Conservation (phyloP, 2,113 vertebrate genomes). For the Amia ocellicauda region DNA sequence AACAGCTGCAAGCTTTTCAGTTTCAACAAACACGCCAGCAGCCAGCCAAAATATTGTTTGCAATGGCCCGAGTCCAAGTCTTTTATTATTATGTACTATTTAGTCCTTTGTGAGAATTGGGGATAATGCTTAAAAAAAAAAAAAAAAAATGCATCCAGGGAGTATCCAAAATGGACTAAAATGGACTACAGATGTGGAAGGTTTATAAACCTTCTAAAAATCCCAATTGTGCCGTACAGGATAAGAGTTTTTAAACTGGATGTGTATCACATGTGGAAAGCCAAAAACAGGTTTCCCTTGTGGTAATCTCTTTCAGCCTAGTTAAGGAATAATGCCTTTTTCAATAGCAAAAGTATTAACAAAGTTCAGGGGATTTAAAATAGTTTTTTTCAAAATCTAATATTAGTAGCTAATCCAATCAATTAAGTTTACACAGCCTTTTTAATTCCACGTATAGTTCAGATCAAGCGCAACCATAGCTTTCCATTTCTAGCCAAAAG, state of each 20-base stretch:
- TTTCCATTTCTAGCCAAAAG: background rate
- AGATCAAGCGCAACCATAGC: background rate
- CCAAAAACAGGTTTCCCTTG: no score
- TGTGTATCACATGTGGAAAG: no score
- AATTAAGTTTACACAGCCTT: no score
- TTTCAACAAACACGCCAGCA: conserved; percentile 54
- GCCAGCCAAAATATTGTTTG: conserved; percentile 52
- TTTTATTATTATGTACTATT: conserved; percentile 59
- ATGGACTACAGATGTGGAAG: conserved; percentile 57
- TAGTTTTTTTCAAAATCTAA: no score
- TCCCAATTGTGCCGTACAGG: background rate
- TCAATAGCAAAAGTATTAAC: no score
- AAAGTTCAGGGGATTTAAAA: no score
- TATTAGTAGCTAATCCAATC: no score
- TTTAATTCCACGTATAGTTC: background rate
- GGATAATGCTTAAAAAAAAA: conserved; percentile 27
- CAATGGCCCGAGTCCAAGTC: conserved; percentile 49
- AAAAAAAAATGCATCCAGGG: conserved; percentile 27
- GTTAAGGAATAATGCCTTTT: no score
- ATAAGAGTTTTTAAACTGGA: no score
- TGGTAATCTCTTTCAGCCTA: no score
- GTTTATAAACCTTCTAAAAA: conserved; percentile 25
- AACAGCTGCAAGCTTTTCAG: conserved; percentile 59
- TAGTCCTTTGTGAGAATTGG: conserved; percentile 58
- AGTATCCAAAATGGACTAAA: conserved; percentile 47